phyloP scores from a whole-genome alignment of 2,113 vertebrate species.

The Crotalus helleri region DNA sequence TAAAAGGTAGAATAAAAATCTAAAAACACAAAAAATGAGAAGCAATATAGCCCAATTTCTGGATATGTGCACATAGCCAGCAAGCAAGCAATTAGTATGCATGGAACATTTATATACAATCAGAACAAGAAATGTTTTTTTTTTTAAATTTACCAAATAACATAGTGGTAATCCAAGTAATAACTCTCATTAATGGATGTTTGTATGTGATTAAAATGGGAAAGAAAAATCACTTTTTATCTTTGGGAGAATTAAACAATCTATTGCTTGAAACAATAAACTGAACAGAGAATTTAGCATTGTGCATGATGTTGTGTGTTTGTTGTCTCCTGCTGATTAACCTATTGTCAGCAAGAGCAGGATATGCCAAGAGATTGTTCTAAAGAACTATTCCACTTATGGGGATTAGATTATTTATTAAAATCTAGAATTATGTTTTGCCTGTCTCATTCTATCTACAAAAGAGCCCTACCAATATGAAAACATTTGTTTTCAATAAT shows the following conservation, averaged over 20 bases:
- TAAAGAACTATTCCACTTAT: conserved; percentile 10
- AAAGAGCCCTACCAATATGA: background rate
- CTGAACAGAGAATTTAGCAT: background rate
- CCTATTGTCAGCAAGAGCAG: conserved; percentile 21
- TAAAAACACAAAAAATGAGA: background rate
- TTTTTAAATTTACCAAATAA: background rate
- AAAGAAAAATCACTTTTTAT: background rate
- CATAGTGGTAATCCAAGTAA: background rate
- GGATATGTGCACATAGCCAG: background rate
- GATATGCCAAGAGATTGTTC: conserved; percentile 7
- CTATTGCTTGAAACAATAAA: conserved; percentile 5
- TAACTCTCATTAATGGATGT: background rate
- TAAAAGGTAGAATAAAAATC: background rate
- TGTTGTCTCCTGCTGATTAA: conserved; percentile 27
- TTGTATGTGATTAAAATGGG: background rate
- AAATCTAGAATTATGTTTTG: background rate
- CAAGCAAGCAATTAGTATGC: rapidly evolving
- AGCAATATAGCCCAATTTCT: background rate
- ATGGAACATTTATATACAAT: background rate
- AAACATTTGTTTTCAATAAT: background rate
- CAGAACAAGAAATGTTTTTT: background rate
- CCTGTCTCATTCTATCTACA: background rate
- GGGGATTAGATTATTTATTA: background rate
- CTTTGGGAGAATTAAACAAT: background rate
- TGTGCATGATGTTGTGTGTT: background rate